phyloP scores from a whole-genome alignment of 1,140 invertebrate species.

The Notospermus geniculatus region DNA sequence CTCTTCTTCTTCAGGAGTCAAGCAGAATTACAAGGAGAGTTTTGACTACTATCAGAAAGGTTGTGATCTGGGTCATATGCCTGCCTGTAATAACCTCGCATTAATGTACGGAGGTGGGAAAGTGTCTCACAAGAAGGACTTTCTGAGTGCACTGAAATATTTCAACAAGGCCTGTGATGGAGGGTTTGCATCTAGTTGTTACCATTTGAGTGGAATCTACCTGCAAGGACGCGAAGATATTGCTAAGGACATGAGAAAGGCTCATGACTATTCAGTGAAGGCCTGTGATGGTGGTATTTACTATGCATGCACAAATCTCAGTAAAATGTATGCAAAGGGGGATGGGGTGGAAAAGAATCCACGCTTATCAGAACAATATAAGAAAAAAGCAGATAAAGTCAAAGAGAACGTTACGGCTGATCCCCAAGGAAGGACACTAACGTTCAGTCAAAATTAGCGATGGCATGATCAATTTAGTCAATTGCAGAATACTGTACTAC shows the following conservation, averaged over 20 bases:
- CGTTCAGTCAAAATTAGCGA: too few species aligned
- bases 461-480: too few species aligned
- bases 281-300: constrained; percentile 78
- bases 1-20: constrained; percentile 29
- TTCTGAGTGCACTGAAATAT: constrained; percentile 62
- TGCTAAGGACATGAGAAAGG: constrained; percentile 71
- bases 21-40: constrained; percentile 51
- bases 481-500: too few species aligned
- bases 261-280: constrained; percentile 71
- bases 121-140: constrained; percentile 33
- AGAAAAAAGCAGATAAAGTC: constrained; percentile 67
- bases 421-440: background rate
- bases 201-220: constrained; percentile 74
- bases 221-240: constrained; percentile 62
- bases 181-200: constrained; percentile 72
- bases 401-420: constrained; percentile 54
- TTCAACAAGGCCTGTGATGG: constrained; percentile 71
- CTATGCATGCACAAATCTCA: constrained; percentile 82
- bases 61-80: constrained; percentile 68
- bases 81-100: constrained; percentile 74
- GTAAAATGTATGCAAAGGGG: constrained; percentile 71
- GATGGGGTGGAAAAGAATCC: constrained; percentile 69
- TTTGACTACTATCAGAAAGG: constrained; percentile 76
- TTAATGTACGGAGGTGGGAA: constrained; percentile 61
- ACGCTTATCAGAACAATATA: constrained; percentile 70